Conservation (phyloP, 2,888 invertebrate species). For the Caenorhabditis afra region DNA sequence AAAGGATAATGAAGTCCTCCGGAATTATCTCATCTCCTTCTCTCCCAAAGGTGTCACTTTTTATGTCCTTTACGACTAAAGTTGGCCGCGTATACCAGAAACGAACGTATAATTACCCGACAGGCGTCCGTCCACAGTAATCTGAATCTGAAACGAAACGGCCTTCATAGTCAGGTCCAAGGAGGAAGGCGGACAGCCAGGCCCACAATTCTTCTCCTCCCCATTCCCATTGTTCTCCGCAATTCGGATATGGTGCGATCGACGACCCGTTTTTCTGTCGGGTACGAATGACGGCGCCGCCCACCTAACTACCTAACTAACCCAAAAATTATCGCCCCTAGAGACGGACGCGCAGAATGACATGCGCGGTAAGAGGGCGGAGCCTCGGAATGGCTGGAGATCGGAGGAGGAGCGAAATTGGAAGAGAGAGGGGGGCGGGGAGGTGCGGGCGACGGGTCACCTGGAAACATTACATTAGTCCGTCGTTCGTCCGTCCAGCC, state of each 20-base stretch:
- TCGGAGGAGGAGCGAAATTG: neutral
- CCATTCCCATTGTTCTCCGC: constrained; percentile 51
- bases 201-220: constrained; percentile 9
- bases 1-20: constrained; percentile 47
- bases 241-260: constrained; percentile 42
- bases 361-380: constrained; percentile 48
- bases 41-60: constrained; percentile 36
- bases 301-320: constrained; percentile 52
- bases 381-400: constrained; percentile 12
- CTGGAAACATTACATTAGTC: constrained; percentile 64
- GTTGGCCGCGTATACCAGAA: constrained; percentile 27
- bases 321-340: constrained; percentile 47
- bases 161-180: constrained; percentile 19
- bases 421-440: constrained; percentile 1
- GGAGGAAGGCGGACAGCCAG: neutral
- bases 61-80: constrained; percentile 31
- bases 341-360: constrained; percentile 36
- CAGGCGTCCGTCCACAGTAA: constrained; percentile 48
- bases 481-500: constrained; percentile 5
- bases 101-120: constrained; percentile 51
- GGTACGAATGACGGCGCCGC: constrained; percentile 55
- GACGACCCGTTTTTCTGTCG: neutral
- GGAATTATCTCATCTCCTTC: constrained; percentile 49
- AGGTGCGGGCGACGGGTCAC: constrained; percentile 55
- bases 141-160: constrained; percentile 44